Evolutionary conservation across 2,797 vertebrate species (phyloP).

Genomic region (Aythya fuligula): DNA sequence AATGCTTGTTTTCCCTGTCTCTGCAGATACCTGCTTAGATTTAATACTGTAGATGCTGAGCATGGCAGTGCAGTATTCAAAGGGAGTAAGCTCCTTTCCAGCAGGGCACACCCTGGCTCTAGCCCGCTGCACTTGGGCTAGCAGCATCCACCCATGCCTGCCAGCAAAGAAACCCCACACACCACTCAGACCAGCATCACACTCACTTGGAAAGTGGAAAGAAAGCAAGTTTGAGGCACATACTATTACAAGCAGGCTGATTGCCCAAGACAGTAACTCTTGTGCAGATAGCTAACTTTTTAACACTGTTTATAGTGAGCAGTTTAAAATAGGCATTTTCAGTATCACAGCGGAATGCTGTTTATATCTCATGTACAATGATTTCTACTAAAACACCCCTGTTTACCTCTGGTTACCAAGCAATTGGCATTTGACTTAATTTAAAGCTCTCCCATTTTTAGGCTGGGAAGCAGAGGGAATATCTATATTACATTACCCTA

Average conservation of each 20-base stretch:
- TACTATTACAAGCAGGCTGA: not conserved
- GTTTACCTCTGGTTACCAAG: constrained; percentile 17
- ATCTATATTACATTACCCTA: not conserved
- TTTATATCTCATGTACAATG: not conserved
- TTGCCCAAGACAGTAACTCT: not conserved
- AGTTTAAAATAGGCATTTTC: not conserved
- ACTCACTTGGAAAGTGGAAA: not conserved
- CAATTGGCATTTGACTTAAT: not conserved
- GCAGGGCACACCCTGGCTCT: not conserved
- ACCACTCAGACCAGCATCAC: not conserved
- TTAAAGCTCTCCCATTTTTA: not conserved
- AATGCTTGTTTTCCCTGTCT: not conserved
- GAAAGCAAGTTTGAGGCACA: not conserved
- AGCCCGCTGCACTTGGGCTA: not conserved
- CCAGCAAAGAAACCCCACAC: not conserved
- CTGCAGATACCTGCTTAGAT: not conserved
- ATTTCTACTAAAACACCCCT: constrained; percentile 10
- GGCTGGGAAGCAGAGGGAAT: not conserved
- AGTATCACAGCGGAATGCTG: constrained; percentile 34
- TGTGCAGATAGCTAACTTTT: not conserved
- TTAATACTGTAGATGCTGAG: not conserved
- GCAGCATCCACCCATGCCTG: not conserved
- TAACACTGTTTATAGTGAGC: not conserved
- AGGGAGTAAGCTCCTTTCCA: not conserved
- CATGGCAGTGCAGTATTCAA: not conserved